These are phyloP conservation scores for Rhopalosiphum nymphaeae DNA, from an alignment of 2,888 invertebrate species.

Conservation along the genomic window DNA sequence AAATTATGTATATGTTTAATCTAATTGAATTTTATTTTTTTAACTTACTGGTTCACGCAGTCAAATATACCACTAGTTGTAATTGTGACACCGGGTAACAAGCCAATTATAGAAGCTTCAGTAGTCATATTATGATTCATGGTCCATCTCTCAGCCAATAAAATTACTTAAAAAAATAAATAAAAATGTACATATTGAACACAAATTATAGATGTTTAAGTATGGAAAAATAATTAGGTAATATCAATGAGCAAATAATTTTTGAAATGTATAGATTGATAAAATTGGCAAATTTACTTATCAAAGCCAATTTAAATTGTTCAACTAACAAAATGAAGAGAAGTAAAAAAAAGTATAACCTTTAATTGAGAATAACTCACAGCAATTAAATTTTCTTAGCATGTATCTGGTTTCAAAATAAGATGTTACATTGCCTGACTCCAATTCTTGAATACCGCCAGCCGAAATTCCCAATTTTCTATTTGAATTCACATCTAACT, in stretches of 20 bases:
- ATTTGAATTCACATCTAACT: slow-evolving; percentile 91
- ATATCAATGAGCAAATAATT: neutral
- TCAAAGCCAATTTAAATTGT: neutral
- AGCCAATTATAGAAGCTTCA: slow-evolving; percentile 91
- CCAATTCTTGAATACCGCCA: slow-evolving; percentile 91
- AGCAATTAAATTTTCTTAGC: slow-evolving; percentile 71
- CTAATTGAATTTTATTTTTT: neutral
- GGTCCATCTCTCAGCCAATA: slow-evolving; percentile 98
- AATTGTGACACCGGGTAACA: slow-evolving; percentile 92
- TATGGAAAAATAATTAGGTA: neutral
- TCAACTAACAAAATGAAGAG: neutral
- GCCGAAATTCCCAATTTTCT: slow-evolving; percentile 90
- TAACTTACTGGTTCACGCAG: slow-evolving; percentile 91
- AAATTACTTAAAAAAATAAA: slow-evolving; percentile 75
- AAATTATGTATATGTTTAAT: slow-evolving; percentile 50
- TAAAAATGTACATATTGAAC: neutral
- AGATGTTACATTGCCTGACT: slow-evolving; percentile 87
- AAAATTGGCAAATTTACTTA: neutral
- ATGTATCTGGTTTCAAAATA: slow-evolving; percentile 95
- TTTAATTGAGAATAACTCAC: neutral
- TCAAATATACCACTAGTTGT: slow-evolving; percentile 93
- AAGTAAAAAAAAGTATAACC: neutral
- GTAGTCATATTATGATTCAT: slow-evolving; percentile 96
- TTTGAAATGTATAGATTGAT: neutral
- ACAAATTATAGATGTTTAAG: neutral